Evolutionary conservation across 2,888 invertebrate genomes (phyloP), one percentile per base, ranked within the genome.

Genomic region (Phlogophora meticulosa): DNA sequence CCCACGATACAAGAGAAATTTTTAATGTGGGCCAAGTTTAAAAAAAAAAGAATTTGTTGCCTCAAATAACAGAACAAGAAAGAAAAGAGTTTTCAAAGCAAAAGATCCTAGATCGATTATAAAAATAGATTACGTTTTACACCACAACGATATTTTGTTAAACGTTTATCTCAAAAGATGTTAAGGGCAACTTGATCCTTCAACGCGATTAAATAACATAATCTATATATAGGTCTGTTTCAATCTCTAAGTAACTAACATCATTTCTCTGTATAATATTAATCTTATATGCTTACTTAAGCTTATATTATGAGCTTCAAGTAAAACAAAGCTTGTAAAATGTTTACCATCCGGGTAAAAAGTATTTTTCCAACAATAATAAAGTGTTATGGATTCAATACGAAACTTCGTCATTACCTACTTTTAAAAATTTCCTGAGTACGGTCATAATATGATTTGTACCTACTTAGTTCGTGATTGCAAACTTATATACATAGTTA

Each of bases 101-200:
- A 48, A 17, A 22, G 20, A 34, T 2, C 10, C 24, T 20, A n/a
- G 24, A 15, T n/a, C 11, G n/a, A 22, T 24, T 24, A 3, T 10
- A n/a, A 32, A 32, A 61, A 42, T 13, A 40, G 17, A 2, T 28
- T 58, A 58, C 4, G 15, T 4, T 58, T 28, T 7, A 0, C 17
- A 2, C 5, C 5, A 28, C 5, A 28, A 28, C 1, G 7, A 15
- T 34, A 64, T 46, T 10, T 38, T 40, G 3, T 17, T 9, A 40
- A 48, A 59, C 38, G 1, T 42, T 61, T n/a, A 43, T 15, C 28
- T 24, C 17, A 1, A 7, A 36, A 13, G 15, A 69, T 11, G 38
- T 40, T 13, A 70, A 55, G 10, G 38, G 1, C 34, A 32, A 22
- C 7, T 32, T 61, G 36, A 61, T 32, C 52, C 32, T 59, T 49